phyloP scores from a whole-genome alignment of 2,113 vertebrate species.

The Datnioides undecimradiatus region DNA sequence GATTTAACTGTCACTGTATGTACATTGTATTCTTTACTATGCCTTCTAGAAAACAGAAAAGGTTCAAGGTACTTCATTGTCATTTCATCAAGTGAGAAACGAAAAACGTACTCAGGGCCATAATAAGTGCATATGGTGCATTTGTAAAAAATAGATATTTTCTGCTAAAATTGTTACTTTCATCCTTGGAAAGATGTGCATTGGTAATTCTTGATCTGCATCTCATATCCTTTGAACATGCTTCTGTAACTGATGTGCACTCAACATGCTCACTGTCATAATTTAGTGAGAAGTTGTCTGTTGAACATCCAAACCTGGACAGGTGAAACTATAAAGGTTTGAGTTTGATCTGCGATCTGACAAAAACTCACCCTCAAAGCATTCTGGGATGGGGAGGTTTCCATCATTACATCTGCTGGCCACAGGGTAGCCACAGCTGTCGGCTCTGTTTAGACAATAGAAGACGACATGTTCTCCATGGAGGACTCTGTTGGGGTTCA shows the following conservation, averaged over 20 bases:
- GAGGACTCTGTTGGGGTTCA: conserved; percentile 86
- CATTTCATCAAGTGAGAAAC: too few species aligned
- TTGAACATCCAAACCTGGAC: not conserved
- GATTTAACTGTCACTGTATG: too few species aligned
- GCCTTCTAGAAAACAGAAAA: too few species aligned
- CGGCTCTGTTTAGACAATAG: conserved; percentile 89
- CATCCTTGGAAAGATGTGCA: too few species aligned
- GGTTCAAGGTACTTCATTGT: too few species aligned
- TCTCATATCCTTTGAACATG: too few species aligned
- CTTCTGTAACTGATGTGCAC: not conserved
- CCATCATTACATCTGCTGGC: conserved; percentile 85
- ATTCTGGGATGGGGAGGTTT: conserved; percentile 85
- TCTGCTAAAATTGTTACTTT: too few species aligned
- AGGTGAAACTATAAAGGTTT: not conserved
- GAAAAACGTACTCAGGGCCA: too few species aligned
- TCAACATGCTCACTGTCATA: not conserved
- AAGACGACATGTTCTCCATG: conserved; percentile 87
- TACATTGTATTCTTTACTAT: too few species aligned
- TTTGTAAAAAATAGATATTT: too few species aligned
- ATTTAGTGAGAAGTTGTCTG: not conserved
- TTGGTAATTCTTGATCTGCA: too few species aligned
- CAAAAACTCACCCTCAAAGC: conserved; percentile 86
- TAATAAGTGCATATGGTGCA: too few species aligned
- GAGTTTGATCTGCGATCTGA: not conserved
- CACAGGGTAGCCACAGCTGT: conserved; percentile 89